Evolutionary conservation across 2,113 vertebrate genomes (phyloP).

Genomic region (Thoracochromis brauschi): DNA sequence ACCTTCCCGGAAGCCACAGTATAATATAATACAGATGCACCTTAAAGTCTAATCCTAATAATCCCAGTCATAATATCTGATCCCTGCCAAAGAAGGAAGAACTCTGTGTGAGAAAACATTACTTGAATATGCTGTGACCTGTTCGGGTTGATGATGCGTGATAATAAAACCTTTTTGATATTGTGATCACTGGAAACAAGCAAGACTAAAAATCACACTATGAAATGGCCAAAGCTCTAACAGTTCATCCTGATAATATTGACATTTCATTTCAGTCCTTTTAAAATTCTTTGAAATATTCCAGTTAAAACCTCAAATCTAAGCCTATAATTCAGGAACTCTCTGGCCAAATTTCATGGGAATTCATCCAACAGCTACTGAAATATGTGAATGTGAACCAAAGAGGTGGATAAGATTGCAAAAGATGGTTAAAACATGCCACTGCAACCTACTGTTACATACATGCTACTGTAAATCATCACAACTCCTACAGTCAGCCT

Average conservation of each 20-base stretch:
- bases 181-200: background rate
- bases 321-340: background rate
- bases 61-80: background rate
- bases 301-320: background rate
- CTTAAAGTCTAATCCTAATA: background rate
- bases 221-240: background rate
- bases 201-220: background rate
- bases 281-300: background rate
- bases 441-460: background rate
- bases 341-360: background rate
- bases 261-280: background rate
- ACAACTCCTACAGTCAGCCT: background rate
- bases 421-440: background rate
- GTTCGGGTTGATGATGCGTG: background rate
- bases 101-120: background rate
- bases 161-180: background rate
- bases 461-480: background rate
- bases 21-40: background rate
- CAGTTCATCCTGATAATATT: background rate
- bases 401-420: background rate
- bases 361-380: accelerated
- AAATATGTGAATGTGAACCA: background rate
- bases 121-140: background rate
- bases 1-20: background rate
- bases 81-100: background rate